Evolutionary conservation across 2,797 vertebrate species (phyloP), one percentile per base, ranked within the genome.

Genomic region (Bovichtus variegatus): DNA sequence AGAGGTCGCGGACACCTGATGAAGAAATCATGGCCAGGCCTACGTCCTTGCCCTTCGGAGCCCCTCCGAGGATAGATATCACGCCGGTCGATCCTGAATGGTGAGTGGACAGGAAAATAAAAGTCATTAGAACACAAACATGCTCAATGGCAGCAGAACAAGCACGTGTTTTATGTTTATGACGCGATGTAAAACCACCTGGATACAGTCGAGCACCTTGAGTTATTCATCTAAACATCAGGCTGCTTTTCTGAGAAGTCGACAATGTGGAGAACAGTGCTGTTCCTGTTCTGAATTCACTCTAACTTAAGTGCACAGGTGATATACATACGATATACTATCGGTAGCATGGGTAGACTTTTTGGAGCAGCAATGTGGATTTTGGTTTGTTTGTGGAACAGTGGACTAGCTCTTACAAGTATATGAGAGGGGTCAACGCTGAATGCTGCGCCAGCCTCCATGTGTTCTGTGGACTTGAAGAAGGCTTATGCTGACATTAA

Each of bases 41-140:
- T 0, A 99, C 98, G 7, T 97, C 97, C 0, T 94, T 99, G 73
- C 97, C 97, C 3, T 93, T 99, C 65, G 78, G 94, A 25, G 92
- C 94, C 0, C 97, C 96, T 13, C 98, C 98, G 3, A 96, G 97
- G 71, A 99, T 99, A 21, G 96, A 97, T 27, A 98, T 99, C 89
- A 99, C 98, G 0, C 90, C 97, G 0, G 98, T 96, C 23, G 96
- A 97, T 88, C 95, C 96, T 1, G 98, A 98, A 68, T 93, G 97
- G 98, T 99, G 82, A 93, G 96, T 92, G 23, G 44, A 40, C 6
- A 27, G 18, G 23, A 11, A 27, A 55, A 54, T 18, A 11, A 34
- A 53, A 34, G 10, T 27, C 8, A 31, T 6, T 2, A 6, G 2
- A 43, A 59, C 31, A 38, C 34, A 50, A 16, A 60, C 38, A 2